These are phyloP conservation scores for Nomada ruficornis DNA, from an alignment of 2,888 invertebrate genomes.

Conservation along the genomic window DNA sequence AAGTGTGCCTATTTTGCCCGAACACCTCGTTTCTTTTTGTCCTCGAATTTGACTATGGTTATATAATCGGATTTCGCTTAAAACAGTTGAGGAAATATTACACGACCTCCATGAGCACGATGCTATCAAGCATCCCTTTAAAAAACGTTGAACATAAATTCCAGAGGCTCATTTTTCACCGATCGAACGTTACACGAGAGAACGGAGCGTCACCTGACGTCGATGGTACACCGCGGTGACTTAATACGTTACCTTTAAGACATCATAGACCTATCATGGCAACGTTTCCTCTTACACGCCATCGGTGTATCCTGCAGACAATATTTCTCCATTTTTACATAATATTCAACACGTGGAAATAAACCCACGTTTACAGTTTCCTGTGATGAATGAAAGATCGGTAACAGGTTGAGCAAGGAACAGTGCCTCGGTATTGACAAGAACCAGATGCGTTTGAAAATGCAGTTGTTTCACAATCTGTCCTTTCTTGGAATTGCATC, in stretches of 20 bases:
- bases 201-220: conserved; percentile 23
- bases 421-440: too few relatives aligned
- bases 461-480: too few relatives aligned
- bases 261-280: background rate
- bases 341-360: background rate
- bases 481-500: too few relatives aligned
- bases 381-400: conserved; percentile 7
- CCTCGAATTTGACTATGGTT: background rate
- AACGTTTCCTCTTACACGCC: background rate
- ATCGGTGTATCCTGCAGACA: background rate
- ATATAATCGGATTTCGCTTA: background rate
- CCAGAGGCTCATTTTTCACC: conserved; percentile 31
- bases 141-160: conserved; percentile 24
- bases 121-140: conserved; percentile 5
- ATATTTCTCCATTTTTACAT: background rate
- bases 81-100: background rate
- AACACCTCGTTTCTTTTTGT: too few relatives aligned
- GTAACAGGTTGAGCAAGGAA: conserved; percentile 7
- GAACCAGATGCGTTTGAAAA: too few relatives aligned
- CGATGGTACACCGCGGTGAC: conserved; percentile 18
- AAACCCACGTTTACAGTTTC: background rate
- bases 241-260: conserved; percentile 14
- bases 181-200: conserved; percentile 20
- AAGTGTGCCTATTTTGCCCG: too few relatives aligned
- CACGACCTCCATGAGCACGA: background rate